A percentile compares a stretch with the other conserved stretches of the same genome.
phyloP scores from a whole-genome alignment of 2,797 vertebrate species.

The Eulemur mongoz region DNA sequence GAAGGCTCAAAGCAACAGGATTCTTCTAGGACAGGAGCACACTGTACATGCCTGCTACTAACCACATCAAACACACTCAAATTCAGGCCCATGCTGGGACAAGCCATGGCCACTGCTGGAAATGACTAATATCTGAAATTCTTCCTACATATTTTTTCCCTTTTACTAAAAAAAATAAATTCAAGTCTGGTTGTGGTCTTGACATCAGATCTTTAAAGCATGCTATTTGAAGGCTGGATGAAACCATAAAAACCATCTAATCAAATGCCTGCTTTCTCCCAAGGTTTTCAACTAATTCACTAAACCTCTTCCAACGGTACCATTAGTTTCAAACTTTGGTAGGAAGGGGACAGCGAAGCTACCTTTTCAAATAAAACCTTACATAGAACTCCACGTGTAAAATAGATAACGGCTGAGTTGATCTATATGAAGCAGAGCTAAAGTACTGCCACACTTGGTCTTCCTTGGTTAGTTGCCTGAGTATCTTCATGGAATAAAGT shows the following conservation, averaged over 20 bases:
- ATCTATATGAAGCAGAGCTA: neutral
- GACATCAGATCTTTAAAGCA: slow-evolving; percentile 30
- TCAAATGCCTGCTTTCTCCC: neutral
- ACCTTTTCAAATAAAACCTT: slow-evolving; percentile 31
- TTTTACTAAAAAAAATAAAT: slow-evolving; percentile 43
- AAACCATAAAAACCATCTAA: slow-evolving; percentile 3
- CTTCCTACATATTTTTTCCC: neutral
- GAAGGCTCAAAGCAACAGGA: slow-evolving; percentile 45
- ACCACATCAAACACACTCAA: slow-evolving; percentile 22
- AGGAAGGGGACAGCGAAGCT: neutral
- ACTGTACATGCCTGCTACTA: neutral
- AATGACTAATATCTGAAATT: slow-evolving; percentile 27
- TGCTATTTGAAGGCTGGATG: neutral
- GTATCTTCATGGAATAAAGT: neutral
- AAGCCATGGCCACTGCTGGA: neutral
- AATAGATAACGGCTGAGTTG: neutral
- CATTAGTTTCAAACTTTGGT: neutral
- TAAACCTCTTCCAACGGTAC: neutral
- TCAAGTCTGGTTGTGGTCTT: slow-evolving; percentile 36
- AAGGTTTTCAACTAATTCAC: neutral
- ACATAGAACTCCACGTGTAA: neutral
- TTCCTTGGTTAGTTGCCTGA: neutral
- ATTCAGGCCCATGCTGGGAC: neutral
- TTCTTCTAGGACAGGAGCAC: neutral
- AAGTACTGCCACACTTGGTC: neutral